These are phyloP conservation scores for Abrostola triplasia DNA, from an alignment of 2,888 invertebrate genomes.

Conservation along the genomic window DNA sequence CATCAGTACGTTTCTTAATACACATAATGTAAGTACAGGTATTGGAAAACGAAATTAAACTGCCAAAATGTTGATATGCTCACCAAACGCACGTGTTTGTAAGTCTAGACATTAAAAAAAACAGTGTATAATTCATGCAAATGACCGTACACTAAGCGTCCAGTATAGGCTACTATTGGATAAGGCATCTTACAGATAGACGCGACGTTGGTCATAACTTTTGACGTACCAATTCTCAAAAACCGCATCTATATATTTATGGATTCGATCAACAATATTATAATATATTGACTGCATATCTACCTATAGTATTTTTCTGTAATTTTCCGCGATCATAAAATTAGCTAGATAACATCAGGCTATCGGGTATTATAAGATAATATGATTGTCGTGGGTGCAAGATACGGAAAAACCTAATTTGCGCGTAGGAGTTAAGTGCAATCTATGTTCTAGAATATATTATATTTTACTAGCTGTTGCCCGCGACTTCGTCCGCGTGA, in stretches of 20 bases:
- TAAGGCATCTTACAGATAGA: slow-evolving; percentile 39
- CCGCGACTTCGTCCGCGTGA: too few species aligned
- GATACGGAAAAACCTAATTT: slow-evolving; percentile 45
- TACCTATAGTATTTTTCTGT: slow-evolving; percentile 12
- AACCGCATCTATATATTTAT: slow-evolving; percentile 4
- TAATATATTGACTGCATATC: too few species aligned
- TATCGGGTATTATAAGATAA: slow-evolving; percentile 39
- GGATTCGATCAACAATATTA: background rate
- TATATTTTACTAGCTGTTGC: too few species aligned
- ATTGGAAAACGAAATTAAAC: too few species aligned
- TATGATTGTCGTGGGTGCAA: slow-evolving; percentile 43
- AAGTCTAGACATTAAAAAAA: slow-evolving; percentile 34
- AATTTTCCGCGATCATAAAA: slow-evolving; percentile 29
- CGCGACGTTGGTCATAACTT: background rate
- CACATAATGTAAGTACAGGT: too few species aligned
- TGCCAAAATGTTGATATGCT: slow-evolving; percentile 11
- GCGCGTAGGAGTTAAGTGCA: slow-evolving; percentile 37
- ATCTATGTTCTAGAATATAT: slow-evolving; percentile 20
- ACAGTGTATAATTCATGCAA: slow-evolving; percentile 63
- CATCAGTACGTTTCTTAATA: too few species aligned
- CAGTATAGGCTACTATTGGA: slow-evolving; percentile 21
- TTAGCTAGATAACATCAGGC: slow-evolving; percentile 38
- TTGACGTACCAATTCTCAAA: background rate
- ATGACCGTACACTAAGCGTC: slow-evolving; percentile 52
- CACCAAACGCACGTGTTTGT: slow-evolving; percentile 37